Conservation (phyloP, 2,113 vertebrate species). For the Apteryx owenii region DNA sequence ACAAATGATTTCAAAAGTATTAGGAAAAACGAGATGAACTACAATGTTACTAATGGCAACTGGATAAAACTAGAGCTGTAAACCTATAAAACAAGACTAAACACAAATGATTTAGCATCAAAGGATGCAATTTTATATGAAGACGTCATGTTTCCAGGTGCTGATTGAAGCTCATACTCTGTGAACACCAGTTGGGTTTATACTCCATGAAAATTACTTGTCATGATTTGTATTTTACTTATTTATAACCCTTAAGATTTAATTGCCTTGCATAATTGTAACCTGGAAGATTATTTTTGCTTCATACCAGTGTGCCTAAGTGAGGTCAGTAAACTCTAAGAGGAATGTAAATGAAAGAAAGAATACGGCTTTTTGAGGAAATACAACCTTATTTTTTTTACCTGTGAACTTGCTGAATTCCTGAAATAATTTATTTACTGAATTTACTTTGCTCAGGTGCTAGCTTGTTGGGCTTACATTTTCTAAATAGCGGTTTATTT, state of each 20-base stretch:
- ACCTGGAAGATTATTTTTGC: background rate
- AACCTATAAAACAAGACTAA: background rate
- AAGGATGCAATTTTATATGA: background rate
- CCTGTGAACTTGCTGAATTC: background rate
- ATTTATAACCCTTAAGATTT: conserved; percentile 29
- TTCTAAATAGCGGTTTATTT: background rate
- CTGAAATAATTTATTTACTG: background rate
- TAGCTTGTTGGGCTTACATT: background rate
- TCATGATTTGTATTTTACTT: background rate
- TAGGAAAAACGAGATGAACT: background rate
- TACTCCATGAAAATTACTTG: background rate
- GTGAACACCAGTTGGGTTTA: background rate
- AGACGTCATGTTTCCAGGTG: background rate
- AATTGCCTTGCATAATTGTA: background rate
- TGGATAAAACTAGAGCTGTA: background rate
- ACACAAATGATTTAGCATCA: background rate
- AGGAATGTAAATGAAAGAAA: background rate
- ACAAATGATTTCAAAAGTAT: conserved; percentile 47
- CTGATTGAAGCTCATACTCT: background rate
- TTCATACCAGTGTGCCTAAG: background rate
- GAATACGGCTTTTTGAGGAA: background rate
- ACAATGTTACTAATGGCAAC: background rate
- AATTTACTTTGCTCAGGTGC: background rate
- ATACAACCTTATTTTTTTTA: background rate
- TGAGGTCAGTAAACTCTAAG: background rate